A percentile compares a stretch with the other conserved stretches of the same genome.
phyloP scores from a whole-genome alignment of 2,888 invertebrate genomes.

The Ellobium chinense region DNA sequence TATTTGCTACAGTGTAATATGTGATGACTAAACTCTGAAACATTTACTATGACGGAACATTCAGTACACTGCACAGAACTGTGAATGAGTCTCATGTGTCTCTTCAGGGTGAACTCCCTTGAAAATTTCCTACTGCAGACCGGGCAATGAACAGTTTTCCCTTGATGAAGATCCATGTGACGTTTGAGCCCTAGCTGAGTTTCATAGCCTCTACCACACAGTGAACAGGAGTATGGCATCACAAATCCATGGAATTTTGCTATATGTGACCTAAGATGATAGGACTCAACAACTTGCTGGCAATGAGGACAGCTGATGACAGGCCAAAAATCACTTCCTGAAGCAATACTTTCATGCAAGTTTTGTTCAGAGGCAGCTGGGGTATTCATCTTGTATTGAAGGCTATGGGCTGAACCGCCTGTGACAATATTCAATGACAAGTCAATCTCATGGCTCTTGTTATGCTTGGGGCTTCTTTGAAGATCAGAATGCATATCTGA shows the following conservation, averaged over 20 bases:
- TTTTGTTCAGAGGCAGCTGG: no score
- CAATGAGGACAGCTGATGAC: conserved; percentile 38
- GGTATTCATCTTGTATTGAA: no score
- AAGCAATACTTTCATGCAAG: no score
- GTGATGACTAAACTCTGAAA: background rate
- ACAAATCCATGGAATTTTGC: conserved; percentile 22
- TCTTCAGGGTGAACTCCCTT: conserved; percentile 26
- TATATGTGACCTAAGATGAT: conserved; percentile 22
- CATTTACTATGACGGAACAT: conserved; percentile 23
- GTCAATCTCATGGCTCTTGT: no score
- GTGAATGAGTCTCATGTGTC: conserved; percentile 32
- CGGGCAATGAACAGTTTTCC: conserved; percentile 19
- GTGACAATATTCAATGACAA: no score
- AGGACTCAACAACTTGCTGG: background rate
- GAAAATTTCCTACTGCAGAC: conserved; percentile 26
- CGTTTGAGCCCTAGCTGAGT: conserved; percentile 26
- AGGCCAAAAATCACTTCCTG: no score
- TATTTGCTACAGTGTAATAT: background rate
- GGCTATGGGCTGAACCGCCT: no score
- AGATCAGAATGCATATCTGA: no score
- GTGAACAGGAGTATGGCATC: conserved; percentile 25
- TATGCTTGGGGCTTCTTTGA: no score
- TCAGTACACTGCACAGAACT: conserved; percentile 18
- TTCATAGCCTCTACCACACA: conserved; percentile 40
- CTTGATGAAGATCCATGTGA: conserved; percentile 39